Base-by-base conservation (phyloP, 2,888 invertebrate genomes). In the Synergus laeviventris region DNA sequence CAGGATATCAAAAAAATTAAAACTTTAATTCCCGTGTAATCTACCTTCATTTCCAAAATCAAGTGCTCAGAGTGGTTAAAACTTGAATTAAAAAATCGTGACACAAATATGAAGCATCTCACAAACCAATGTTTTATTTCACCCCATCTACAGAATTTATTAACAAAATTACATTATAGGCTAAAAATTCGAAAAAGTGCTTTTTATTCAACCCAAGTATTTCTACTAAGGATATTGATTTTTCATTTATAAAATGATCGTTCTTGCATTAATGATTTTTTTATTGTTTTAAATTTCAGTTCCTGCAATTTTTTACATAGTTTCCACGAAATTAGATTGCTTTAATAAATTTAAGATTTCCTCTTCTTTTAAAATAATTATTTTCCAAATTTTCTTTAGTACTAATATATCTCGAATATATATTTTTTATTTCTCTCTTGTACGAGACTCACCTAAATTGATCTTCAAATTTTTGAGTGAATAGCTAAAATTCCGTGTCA, bases 391-490 rank as follows among this genome's bases (percentile, higher is more conserved):
- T 45, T 45, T 45, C 1, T 45, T 16, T 1, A 45, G 7, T 45
- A 16, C 45, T 16, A 45, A 16, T 16, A 45, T 14, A 11, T 45
- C 4, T 16, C 1, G 7, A 45, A 45, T 45, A 38, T 0, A 18
- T 16, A n/a, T n/a, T n/a, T 62, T 62, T 61, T n/a, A 36, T 14
- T 24, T 60, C 7, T 36, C 3, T 16, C 9, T 21, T 59, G 18
- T 36, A 31, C 8, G 21, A 21, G 42, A 49, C 70, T 70, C 31
- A 70, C 70, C 45, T 36, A 31, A 70, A 70, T 31, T 45, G 31
- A 14, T 49, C 8, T 49, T 49, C 49, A n/a, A 49, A 12, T 42
- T 70, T n/a, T n/a, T 4, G n/a, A 66, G 14, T 24, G 16, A 14
- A 16, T 31, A 24, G 24, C 24, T 66, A 45, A 42, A 64, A 24